Base-by-base conservation (phyloP, 2,888 invertebrate species). In the Trichogramma dendrolimi region DNA sequence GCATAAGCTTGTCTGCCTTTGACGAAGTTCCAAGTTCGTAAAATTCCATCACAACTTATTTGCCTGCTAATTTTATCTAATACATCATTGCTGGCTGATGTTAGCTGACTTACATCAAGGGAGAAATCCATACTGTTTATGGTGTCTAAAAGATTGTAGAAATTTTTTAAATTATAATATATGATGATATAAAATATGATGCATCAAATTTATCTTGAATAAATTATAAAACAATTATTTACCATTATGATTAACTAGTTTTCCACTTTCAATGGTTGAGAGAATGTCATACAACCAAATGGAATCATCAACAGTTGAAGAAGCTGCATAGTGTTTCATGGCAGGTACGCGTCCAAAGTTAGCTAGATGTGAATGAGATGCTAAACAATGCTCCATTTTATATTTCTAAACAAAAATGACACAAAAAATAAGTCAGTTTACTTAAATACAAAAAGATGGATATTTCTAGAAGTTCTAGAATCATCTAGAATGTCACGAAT, bases 21-120 rank as follows among this genome's bases (percentile, higher is more conserved):
- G 1, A 96, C 83, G 65, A 97, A 82, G 82, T 97, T 96, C 97
- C 97, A 97, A 4, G 96, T 96, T 71, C 89, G 83, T 52, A 97
- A 79, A 5, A 90, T 88, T 69, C 86, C 86, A 79, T 97, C 96
- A 55, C 86, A 86, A 11, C 95, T 94, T 47, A 95, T 84, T 8
- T 94, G 91, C 6, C 97, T 80, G 0, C 94, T 93, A 67, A 96
- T 73, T 80, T 94, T 95, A 10, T 94, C 94, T 71, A 89, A 88
- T 0, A 94, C 94, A 81, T 96, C 96, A 68, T 88, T 87, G 75
- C 94, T 91, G 2, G 89, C 90, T 55, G 91, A 90, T 38, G 96
- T 82, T 55, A 96, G 75, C 80, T 94, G 92, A 1, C 88, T 87
- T 4, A 86, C 86, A 70, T 87, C 86, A 4, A 88, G 84, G 0